Base-by-base conservation (phyloP, 2,113 vertebrate genomes). In the Nibea coibor region DNA sequence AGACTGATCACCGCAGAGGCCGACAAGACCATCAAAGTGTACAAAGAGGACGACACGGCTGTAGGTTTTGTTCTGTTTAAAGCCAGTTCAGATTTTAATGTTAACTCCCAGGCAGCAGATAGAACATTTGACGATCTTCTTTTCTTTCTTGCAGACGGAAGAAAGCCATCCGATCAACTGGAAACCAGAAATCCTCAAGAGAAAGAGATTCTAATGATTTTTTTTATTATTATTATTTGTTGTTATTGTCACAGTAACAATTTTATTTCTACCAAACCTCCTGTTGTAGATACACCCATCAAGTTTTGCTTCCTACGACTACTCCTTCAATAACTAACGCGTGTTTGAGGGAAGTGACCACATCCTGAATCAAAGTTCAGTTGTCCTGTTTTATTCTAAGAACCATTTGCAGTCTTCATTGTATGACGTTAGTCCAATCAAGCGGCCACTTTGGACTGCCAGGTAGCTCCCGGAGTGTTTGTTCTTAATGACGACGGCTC, bases 151-250 rank as follows among this genome's bases (percentile, higher is more conserved):
- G 50, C 94, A 99, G 98, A 98, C 97, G 43, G 98, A 99, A 94
- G 97, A 99, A 95, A 96, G 95, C 57, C 98, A 99, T 89, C 97
- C 98, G 10, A 87, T 99, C 95, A 99, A 96, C 94, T 99, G 98
- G 98, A 99, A 99, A 91, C 98, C 98, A 88, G 97, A 99, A 94
- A 99, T 99, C 88, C 96, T 99, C 92, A 99, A 99, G 92, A 97
- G 97, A 87, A 99, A 99, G 87, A 92, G 97, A 94, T 99, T 98
- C 94, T 99, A 95, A 93, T 81, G 8, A 7, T 42, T 64, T 85
- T 67, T 67, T 71, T 6, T 35, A 35, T 35, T 35, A 6, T 35
- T 35, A 6, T 15, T 22, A 35, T 84, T 73, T 74, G 10, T 74
- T 50, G 2, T 5, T 75, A 5, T 48, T 69, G 31, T 78, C 72